phyloP scores from a whole-genome alignment of 1,140 invertebrate genomes.

The Palaemon carinicauda region DNA sequence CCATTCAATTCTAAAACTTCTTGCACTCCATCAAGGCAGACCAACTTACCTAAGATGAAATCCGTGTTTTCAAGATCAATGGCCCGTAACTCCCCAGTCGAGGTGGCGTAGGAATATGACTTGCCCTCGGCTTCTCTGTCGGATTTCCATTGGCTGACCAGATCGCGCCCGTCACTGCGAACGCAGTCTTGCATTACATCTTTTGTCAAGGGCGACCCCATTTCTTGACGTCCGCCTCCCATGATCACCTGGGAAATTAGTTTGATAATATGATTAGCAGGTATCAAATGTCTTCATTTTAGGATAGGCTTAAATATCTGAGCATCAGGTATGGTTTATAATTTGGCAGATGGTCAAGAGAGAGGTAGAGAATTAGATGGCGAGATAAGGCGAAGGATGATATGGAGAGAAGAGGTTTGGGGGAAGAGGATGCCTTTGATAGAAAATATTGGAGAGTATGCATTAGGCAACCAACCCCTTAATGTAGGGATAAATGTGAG shows the following conservation, averaged over 20 bases:
- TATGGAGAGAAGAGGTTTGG: no score
- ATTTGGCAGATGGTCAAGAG: no score
- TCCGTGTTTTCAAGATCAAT: slow-evolving; percentile 70
- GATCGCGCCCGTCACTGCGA: slow-evolving; percentile 72
- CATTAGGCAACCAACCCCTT: no score
- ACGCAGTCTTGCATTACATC: background rate
- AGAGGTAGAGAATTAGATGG: no score
- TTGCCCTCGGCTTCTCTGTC: slow-evolving; percentile 70
- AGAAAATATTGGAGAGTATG: no score
- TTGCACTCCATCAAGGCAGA: background rate
- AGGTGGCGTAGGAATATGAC: slow-evolving; percentile 75
- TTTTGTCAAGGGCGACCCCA: background rate
- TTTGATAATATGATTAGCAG: background rate
- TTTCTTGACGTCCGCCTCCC: slow-evolving; percentile 43
- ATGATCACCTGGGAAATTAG: slow-evolving; percentile 14
- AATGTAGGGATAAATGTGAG: no score
- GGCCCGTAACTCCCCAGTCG: slow-evolving; percentile 66
- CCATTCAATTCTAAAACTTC: background rate
- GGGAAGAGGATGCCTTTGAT: no score
- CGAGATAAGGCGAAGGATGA: no score
- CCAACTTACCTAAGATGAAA: slow-evolving; percentile 75
- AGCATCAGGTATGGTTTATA: no score
- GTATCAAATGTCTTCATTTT: background rate
- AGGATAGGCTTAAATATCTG: background rate
- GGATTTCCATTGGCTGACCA: slow-evolving; percentile 70